phyloP scores from a whole-genome alignment of 1,140 invertebrate species.

The Battus philenor region DNA sequence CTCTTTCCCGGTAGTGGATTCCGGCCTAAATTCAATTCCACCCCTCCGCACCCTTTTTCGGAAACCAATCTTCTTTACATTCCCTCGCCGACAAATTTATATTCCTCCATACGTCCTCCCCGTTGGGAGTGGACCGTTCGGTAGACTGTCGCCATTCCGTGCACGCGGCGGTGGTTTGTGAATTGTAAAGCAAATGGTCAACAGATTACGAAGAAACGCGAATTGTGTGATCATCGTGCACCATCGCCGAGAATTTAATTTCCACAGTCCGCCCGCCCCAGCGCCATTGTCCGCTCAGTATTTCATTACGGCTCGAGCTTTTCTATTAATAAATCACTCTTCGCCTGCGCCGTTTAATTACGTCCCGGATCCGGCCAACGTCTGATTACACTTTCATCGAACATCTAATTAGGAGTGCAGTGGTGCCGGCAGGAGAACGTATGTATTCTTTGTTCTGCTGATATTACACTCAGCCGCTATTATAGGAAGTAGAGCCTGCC shows the following conservation, averaged over 20 bases:
- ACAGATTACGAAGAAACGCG: slow-evolving; percentile 48
- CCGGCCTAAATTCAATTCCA: slow-evolving; percentile 67
- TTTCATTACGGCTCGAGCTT: slow-evolving; percentile 75
- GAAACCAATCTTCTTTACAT: slow-evolving; percentile 72
- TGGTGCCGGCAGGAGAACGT: slow-evolving; percentile 44
- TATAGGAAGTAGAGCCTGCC: slow-evolving; percentile 31
- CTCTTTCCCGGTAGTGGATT: slow-evolving; percentile 47
- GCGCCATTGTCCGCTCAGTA: slow-evolving; percentile 73
- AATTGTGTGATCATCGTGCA: slow-evolving; percentile 42
- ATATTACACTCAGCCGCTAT: slow-evolving; percentile 52
- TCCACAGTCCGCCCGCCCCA: slow-evolving; percentile 59
- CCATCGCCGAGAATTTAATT: slow-evolving; percentile 69
- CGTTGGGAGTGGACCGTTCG: slow-evolving; percentile 34
- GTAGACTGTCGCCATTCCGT: slow-evolving; percentile 17
- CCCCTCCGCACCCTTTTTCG: slow-evolving; percentile 51
- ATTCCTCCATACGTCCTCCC: slow-evolving; percentile 54
- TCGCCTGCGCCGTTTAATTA: slow-evolving; percentile 73
- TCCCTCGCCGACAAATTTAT: slow-evolving; percentile 69
- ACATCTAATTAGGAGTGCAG: slow-evolving; percentile 73
- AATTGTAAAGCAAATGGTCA: slow-evolving; percentile 37
- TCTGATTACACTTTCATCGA: slow-evolving; percentile 75
- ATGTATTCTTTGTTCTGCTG: slow-evolving; percentile 63
- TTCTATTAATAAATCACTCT: slow-evolving; percentile 77
- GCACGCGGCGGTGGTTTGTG: slow-evolving; percentile 26
- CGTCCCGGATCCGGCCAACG: slow-evolving; percentile 66